A percentile compares a stretch with the other conserved stretches of the same genome.
Conservation (phyloP, 2,888 invertebrate species). For the Nymphalis urticae region DNA sequence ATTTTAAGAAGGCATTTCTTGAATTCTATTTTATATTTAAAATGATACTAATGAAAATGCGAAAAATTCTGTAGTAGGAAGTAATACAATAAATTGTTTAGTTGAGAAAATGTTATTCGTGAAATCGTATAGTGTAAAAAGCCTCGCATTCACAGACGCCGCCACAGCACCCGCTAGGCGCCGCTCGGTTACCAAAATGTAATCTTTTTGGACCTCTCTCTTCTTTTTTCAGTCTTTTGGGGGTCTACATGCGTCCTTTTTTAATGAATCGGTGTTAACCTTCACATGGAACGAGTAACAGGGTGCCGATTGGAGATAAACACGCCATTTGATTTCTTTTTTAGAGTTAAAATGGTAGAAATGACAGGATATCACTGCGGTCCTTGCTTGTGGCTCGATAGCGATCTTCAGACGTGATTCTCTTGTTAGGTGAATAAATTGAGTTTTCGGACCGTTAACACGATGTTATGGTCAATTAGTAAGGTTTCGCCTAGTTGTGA, state of each 20-base stretch:
- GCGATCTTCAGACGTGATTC: constrained; percentile 54
- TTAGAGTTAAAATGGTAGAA: constrained; percentile 64
- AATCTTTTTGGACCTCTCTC: constrained; percentile 66
- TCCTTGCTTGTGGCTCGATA: constrained; percentile 62
- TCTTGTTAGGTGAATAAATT: constrained; percentile 56
- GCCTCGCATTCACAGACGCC: constrained; percentile 73
- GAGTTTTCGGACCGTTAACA: constrained; percentile 42
- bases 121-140: constrained; percentile 52
- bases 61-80: background rate
- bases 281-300: constrained; percentile 77
- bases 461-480: constrained; percentile 32
- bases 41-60: no score
- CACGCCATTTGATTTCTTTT: constrained; percentile 55
- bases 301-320: constrained; percentile 81
- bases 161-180: constrained; percentile 77
- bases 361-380: constrained; percentile 69
- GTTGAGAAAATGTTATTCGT: background rate
- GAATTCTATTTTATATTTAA: no score
- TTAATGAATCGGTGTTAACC: constrained; percentile 81
- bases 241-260: constrained; percentile 75
- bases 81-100: background rate
- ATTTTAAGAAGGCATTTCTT: no score
- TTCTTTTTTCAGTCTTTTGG: constrained; percentile 79
- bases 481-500: constrained; percentile 16
- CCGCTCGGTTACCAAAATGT: constrained; percentile 75